Conservation (phyloP, 2,113 vertebrate genomes). For the Phoenicopterus ruber region DNA sequence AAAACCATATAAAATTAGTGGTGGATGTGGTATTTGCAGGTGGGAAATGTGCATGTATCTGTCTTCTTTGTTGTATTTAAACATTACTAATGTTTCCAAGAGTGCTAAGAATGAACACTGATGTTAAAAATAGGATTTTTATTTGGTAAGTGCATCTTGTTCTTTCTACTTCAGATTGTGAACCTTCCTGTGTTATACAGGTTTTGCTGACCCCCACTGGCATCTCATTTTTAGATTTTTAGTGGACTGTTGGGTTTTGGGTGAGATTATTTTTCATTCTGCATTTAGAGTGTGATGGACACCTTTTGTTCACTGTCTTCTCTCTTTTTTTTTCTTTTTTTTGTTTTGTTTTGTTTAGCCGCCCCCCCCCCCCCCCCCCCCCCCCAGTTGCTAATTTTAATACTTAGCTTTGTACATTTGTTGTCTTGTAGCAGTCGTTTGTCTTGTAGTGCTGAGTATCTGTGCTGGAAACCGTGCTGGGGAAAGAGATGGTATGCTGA, state of each 20-base stretch:
- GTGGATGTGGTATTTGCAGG: background rate
- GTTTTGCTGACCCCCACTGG: background rate
- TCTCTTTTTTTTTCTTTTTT: too few relatives aligned
- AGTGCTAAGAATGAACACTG: background rate
- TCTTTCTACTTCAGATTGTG: background rate
- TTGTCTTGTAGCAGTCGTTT: background rate
- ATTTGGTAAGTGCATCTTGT: background rate
- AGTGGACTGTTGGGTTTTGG: background rate
- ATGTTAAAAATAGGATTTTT: background rate
- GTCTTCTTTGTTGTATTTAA: background rate
- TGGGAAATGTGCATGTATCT: background rate
- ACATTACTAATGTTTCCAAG: background rate
- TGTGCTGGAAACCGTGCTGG: background rate
- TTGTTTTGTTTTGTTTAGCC: background rate
- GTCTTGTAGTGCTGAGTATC: background rate
- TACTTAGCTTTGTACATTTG: background rate
- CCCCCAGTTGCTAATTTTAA: background rate
- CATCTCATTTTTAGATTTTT: background rate
- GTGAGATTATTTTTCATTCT: background rate
- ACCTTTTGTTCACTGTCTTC: accelerated
- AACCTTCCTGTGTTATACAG: background rate
- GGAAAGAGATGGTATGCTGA: background rate
- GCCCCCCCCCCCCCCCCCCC: too few relatives aligned
- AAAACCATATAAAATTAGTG: background rate
- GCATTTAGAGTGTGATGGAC: background rate